phyloP scores from a whole-genome alignment of 1,140 invertebrate species.

The Cherax destructor region DNA sequence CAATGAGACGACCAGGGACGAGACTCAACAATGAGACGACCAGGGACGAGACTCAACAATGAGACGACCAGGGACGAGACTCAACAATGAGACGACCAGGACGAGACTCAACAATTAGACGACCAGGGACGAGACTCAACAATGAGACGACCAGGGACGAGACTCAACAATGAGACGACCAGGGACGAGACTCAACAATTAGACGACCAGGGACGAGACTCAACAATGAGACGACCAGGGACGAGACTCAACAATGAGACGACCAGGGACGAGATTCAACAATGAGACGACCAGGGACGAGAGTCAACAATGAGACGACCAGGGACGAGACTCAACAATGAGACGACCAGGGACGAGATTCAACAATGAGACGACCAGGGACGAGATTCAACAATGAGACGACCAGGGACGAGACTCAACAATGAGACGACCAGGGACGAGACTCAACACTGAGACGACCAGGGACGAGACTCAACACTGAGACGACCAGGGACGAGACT shows the following conservation, averaged over 20 bases:
- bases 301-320: too few relatives aligned
- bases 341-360: not conserved
- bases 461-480: too few relatives aligned
- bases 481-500: too few relatives aligned
- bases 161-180: not conserved
- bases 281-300: too few relatives aligned
- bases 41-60: not conserved
- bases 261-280: too few relatives aligned
- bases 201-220: not conserved
- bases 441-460: too few relatives aligned
- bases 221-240: not conserved
- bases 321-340: too few relatives aligned
- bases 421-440: too few relatives aligned
- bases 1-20: not conserved
- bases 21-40: not conserved
- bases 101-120: too few relatives aligned
- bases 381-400: not conserved
- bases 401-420: not conserved
- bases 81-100: not conserved
- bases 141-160: not conserved
- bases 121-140: not conserved
- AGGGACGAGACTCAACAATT: not conserved
- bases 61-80: not conserved
- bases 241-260: too few relatives aligned
- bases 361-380: not conserved